Evolutionary conservation across 2,888 invertebrate species (phyloP).

Genomic region (Mythimna albipuncta): DNA sequence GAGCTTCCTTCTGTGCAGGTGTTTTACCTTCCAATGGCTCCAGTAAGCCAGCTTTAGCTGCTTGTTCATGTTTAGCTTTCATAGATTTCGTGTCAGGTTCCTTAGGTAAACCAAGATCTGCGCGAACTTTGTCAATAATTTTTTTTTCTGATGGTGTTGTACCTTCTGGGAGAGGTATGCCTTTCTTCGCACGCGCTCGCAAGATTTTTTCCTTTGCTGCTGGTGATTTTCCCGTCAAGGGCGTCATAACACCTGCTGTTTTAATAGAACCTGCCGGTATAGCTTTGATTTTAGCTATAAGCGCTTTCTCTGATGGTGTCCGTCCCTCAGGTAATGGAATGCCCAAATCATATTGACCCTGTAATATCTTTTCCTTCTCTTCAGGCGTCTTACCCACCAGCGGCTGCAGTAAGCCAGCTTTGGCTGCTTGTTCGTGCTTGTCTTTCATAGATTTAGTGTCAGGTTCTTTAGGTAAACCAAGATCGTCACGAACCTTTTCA

Average conservation of each 20-base stretch:
- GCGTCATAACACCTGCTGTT: not conserved
- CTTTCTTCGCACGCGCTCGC: conserved; percentile 39
- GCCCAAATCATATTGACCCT: conserved; percentile 3
- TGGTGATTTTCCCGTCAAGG: conserved; percentile 8
- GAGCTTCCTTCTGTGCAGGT: not conserved
- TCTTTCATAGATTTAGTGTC: conserved; percentile 32
- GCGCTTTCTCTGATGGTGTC: conserved; percentile 59
- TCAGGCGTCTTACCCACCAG: conserved; percentile 10
- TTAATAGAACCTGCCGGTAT: not conserved
- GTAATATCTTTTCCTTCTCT: conserved; percentile 12
- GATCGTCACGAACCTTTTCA: conserved; percentile 43
- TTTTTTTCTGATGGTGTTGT: conserved; percentile 64
- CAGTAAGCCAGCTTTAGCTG: conserved; percentile 4
- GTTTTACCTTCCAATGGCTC: not conserved
- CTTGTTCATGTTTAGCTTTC: not conserved
- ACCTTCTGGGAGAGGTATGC: conserved; percentile 7
- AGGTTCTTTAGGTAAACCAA: conserved; percentile 52
- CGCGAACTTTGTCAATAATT: conserved; percentile 31
- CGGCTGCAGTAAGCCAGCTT: conserved; percentile 8
- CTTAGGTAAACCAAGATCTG: conserved; percentile 54
- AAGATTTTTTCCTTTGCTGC: conserved; percentile 10
- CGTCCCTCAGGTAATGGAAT: conserved; percentile 7
- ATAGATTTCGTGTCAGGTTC: conserved; percentile 40
- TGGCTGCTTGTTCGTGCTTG: conserved; percentile 5
- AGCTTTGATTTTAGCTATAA: conserved; percentile 10